These are phyloP conservation scores for Toxotes jaculatrix DNA, from an alignment of 2,113 vertebrate genomes.

Conservation along the genomic window DNA sequence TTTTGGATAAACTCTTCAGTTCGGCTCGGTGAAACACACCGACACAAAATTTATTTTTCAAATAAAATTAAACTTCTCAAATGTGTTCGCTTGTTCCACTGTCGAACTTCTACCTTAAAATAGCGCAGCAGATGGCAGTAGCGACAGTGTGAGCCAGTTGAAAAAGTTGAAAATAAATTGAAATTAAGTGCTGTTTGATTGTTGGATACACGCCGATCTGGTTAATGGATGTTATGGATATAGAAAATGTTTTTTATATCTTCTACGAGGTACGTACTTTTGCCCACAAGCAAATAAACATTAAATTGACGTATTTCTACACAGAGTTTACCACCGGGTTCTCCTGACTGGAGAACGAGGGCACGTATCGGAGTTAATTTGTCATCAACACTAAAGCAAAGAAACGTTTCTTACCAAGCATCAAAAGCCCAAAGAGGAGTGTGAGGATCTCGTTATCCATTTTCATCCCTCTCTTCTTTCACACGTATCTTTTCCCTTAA, in stretches of 20 bases:
- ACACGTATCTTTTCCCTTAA: background rate
- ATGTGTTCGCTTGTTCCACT: background rate
- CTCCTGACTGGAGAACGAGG: background rate
- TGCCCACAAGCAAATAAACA: accelerated
- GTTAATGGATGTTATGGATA: accelerated
- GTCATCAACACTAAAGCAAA: slow-evolving; percentile 32
- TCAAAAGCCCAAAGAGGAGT: slow-evolving; percentile 32
- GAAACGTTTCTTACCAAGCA: slow-evolving; percentile 67
- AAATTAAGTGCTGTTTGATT: accelerated
- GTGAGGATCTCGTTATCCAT: slow-evolving; percentile 42
- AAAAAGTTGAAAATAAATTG: background rate
- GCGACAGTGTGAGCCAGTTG: background rate
- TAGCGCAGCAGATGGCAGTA: background rate
- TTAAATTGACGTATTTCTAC: slow-evolving; percentile 9
- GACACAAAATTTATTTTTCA: accelerated
- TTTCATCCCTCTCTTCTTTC: background rate
- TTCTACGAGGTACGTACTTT: accelerated
- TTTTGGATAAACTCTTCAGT: background rate
- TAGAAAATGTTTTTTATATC: accelerated
- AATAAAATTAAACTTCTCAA: background rate
- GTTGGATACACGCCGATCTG: background rate
- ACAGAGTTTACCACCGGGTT: background rate
- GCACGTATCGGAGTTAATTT: slow-evolving; percentile 57
- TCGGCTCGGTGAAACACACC: background rate
- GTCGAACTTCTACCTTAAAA: accelerated